phyloP scores from a whole-genome alignment of 35 echinoderm and acorn worm genomes.

The Anneissia japonica region DNA sequence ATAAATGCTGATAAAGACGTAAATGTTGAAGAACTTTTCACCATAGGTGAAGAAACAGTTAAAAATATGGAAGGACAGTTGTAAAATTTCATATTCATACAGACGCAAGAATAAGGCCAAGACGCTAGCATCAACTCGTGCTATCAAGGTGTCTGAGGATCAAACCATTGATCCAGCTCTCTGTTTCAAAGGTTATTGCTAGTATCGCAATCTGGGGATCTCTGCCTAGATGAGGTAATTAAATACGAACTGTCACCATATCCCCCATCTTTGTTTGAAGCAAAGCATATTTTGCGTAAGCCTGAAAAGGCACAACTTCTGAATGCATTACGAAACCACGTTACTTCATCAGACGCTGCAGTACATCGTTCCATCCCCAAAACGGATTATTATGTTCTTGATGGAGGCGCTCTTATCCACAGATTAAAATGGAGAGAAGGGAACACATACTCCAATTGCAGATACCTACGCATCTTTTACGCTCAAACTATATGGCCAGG shows the following conservation, averaged over 20 bases:
- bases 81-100: slow-evolving; percentile 1
- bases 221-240: slow-evolving; percentile 26
- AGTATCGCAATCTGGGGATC: slow-evolving; percentile 14
- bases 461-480: no score
- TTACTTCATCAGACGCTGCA: no score
- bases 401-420: no score
- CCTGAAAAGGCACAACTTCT: slow-evolving; percentile 48
- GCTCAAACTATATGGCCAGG: no score
- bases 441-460: no score
- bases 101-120: slow-evolving; percentile 20
- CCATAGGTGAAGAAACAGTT: slow-evolving; percentile 24
- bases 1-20: slow-evolving; percentile 16
- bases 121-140: slow-evolving; percentile 2
- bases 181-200: slow-evolving; percentile 45
- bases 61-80: slow-evolving; percentile 32
- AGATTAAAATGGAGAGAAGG: no score
- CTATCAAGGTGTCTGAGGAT: slow-evolving; percentile 19
- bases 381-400: no score
- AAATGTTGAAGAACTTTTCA: slow-evolving; percentile 34
- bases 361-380: no score
- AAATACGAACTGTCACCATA: slow-evolving; percentile 32
- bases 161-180: slow-evolving; percentile 36
- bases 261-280: slow-evolving; percentile 27
- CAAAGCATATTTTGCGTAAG: slow-evolving; percentile 8
- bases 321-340: no score